Evolutionary conservation across 2,888 invertebrate genomes (phyloP), one percentile per base, ranked within the genome.

Genomic region (Hydriomena furcata): DNA sequence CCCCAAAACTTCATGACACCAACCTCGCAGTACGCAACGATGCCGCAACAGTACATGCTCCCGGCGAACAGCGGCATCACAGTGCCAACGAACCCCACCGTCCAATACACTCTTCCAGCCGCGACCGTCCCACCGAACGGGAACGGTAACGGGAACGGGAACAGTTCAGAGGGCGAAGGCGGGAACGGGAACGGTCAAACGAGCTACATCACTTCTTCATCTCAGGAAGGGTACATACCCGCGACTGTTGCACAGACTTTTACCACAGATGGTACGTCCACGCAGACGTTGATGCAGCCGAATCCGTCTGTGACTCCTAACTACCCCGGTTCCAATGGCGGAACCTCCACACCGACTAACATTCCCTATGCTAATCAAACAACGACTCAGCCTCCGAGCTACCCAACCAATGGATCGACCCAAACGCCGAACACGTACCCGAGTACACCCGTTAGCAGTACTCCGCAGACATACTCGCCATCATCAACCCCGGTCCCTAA

Each of bases 41-140:
- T 88, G 71, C 84, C 79, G 0, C 82, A 79, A 6, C 88, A 89
- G 44, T 89, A 88, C 47, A 79, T 89, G 76, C 82, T 90, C 78
- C 88, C 84, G 51, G 60, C 73, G 0, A 85, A 76, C 51, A 72
- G 80, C 0, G 78, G 75, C 0, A 66, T 88, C 5, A 74, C 76
- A 0, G 73, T 86, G 10, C 82, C 82, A 0, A 51, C 73, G 32
- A 85, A 82, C 50, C 76, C 72, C 0, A 82, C 66, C 28, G 77
- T 88, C 7, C 89, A 89, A 55, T 89, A 88, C 55, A 75, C 71
- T 1, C 63, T 88, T 17, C 73, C 84, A 0, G 63, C 71, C 5
- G n/a, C n/a, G n/a, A 30, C 47, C 0, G 62, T n/a, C n/a, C n/a
- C 68, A 1, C 66, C 73, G 1, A 85, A 77, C 43, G 82, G 81